Conservation (phyloP, 2,797 vertebrate genomes). For the Anguilla marmorata region DNA sequence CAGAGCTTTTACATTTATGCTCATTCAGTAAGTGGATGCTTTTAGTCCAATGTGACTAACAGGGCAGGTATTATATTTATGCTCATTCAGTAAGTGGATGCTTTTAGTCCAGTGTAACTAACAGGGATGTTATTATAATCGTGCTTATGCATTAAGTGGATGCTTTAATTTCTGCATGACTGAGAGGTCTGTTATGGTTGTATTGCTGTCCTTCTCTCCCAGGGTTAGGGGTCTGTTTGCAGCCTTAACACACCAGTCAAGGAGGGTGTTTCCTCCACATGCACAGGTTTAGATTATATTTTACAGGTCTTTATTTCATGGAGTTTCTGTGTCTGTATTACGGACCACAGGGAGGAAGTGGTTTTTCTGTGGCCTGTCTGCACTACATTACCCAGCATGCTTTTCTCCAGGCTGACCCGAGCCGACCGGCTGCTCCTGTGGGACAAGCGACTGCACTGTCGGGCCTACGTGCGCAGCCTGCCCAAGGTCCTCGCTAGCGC, state of each 20-base stretch:
- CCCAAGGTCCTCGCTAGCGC: slow-evolving; percentile 88
- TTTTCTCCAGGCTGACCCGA: slow-evolving; percentile 78
- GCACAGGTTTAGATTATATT: background rate
- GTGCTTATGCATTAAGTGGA: too few relatives aligned
- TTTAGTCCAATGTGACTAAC: too few relatives aligned
- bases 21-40: background rate
- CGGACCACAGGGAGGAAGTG: background rate
- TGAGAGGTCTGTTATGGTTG: too few relatives aligned
- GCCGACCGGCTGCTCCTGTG: slow-evolving; percentile 92
- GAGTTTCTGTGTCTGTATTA: background rate
- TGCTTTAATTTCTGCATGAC: too few relatives aligned
- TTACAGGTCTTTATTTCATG: background rate
- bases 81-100: too few relatives aligned
- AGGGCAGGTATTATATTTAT: too few relatives aligned
- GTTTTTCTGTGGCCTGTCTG: background rate
- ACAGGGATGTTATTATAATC: too few relatives aligned
- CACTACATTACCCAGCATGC: background rate
- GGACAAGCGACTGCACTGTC: slow-evolving; percentile 87
- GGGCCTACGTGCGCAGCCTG: slow-evolving; percentile 77
- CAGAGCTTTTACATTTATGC: background rate
- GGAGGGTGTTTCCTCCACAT: slow-evolving; percentile 28
- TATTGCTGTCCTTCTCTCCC: background rate
- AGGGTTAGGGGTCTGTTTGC: slow-evolving; percentile 8
- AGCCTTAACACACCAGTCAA: slow-evolving; percentile 11
- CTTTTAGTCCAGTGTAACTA: too few relatives aligned